phyloP scores from a whole-genome alignment of 2,888 invertebrate genomes.

The Apamea sordens region DNA sequence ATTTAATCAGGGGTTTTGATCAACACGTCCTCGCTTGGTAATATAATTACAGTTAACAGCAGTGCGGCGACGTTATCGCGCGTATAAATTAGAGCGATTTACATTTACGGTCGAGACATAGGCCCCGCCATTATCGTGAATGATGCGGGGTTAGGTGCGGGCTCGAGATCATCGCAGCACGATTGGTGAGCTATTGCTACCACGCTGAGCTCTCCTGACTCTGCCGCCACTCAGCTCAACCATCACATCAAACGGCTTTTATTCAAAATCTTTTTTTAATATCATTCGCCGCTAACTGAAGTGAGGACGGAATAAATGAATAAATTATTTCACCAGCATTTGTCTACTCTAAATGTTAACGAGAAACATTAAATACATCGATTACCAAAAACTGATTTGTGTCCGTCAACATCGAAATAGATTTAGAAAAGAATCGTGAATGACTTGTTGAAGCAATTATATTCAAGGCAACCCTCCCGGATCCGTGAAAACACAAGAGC shows the following conservation, averaged over 20 bases:
- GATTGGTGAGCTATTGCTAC: constrained; percentile 68
- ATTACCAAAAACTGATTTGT: constrained; percentile 47
- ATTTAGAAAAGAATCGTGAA: constrained; percentile 32
- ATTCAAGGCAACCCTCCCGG: constrained; percentile 15
- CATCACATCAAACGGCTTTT: constrained; percentile 52
- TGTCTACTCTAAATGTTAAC: constrained; percentile 58
- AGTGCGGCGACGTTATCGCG: constrained; percentile 89
- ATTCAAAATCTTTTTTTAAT: constrained; percentile 53
- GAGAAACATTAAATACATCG: constrained; percentile 57
- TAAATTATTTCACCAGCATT: constrained; percentile 51
- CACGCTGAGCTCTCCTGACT: constrained; percentile 48
- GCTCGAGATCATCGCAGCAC: constrained; percentile 80
- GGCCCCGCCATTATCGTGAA: constrained; percentile 87
- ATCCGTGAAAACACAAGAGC: constrained; percentile 43
- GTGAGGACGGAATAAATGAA: constrained; percentile 58
- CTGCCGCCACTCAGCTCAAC: constrained; percentile 31
- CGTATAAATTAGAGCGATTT: constrained; percentile 90
- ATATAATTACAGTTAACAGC: constrained; percentile 90
- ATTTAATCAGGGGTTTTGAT: constrained; percentile 89
- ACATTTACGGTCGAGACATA: constrained; percentile 89
- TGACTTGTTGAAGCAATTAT: constrained; percentile 17
- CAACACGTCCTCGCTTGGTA: constrained; percentile 89
- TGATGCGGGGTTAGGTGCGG: constrained; percentile 86
- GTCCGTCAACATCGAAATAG: constrained; percentile 23
- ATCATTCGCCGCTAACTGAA: constrained; percentile 45